phyloP scores from a whole-genome alignment of 1,140 invertebrate species.

The Atopsyche davidsoni region DNA sequence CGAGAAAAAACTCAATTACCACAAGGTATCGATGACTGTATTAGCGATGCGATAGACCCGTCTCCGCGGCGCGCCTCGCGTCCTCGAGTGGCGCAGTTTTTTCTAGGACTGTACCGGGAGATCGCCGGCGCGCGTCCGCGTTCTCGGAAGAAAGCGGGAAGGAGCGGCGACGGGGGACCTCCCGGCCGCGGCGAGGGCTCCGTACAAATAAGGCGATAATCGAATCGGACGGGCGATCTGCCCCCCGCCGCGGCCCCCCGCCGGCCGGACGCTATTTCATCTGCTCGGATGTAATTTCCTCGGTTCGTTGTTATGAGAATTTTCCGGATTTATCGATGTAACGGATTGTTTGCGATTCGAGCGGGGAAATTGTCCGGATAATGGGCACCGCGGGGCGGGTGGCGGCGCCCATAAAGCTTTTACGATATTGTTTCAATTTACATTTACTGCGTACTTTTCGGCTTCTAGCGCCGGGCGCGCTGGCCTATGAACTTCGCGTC shows the following conservation, averaged over 20 bases:
- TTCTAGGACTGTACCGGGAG: too few species aligned
- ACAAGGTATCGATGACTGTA: not conserved
- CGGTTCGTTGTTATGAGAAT: constrained; percentile 18
- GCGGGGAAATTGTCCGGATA: constrained; percentile 15
- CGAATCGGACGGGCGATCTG: constrained; percentile 28
- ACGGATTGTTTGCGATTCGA: constrained; percentile 19
- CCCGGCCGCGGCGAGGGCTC: too few species aligned
- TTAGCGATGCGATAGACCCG: too few species aligned
- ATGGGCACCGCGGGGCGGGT: constrained; percentile 5
- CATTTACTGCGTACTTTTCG: not conserved
- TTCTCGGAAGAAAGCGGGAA: too few species aligned
- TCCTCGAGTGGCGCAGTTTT: too few species aligned
- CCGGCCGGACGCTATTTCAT: constrained; percentile 7
- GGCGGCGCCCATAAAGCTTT: not conserved
- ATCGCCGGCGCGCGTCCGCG: too few species aligned
- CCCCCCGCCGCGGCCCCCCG: constrained; percentile 21
- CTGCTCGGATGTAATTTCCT: constrained; percentile 26
- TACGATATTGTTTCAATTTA: constrained; percentile 6
- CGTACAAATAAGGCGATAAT: constrained; percentile 30
- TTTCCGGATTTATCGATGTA: constrained; percentile 26
- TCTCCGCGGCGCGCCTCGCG: too few species aligned
- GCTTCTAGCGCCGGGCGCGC: too few species aligned
- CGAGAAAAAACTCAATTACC: not conserved
- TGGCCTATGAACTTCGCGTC: too few species aligned
- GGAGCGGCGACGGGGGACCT: too few species aligned